phyloP scores from a whole-genome alignment of 92 coral and sea anemone genomes.

The Heliopora coerulea region DNA sequence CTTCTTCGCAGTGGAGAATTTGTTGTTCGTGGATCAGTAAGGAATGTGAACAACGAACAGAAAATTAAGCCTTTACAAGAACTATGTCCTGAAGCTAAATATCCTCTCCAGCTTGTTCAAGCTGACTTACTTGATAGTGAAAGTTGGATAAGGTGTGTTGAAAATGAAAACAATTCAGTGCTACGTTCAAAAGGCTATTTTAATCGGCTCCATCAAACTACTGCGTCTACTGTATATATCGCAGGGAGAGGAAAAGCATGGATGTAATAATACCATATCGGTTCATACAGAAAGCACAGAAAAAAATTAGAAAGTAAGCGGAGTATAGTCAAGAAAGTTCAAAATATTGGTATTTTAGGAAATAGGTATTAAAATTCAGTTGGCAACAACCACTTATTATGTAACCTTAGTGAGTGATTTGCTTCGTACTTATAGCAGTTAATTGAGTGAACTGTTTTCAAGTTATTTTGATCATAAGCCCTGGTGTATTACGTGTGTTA shows the following conservation, averaged over 20 bases:
- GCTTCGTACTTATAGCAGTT: too few relatives aligned
- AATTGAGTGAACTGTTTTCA: too few relatives aligned
- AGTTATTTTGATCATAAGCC: neutral
- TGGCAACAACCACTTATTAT: too few relatives aligned
- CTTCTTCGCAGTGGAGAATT: conserved; percentile 63
- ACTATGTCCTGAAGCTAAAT: conserved; percentile 71
- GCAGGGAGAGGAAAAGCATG: too few relatives aligned
- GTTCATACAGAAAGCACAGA: too few relatives aligned
- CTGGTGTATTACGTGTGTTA: neutral
- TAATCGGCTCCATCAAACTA: too few relatives aligned
- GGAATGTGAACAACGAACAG: conserved; percentile 67
- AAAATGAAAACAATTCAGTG: neutral
- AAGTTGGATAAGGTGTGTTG: conserved; percentile 75
- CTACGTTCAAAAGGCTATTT: too few relatives aligned
- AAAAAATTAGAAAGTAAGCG: neutral
- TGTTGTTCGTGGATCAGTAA: conserved; percentile 88
- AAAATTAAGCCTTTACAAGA: conserved; percentile 69
- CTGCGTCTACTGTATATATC: too few relatives aligned
- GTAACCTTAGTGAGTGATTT: too few relatives aligned
- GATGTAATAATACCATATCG: too few relatives aligned
- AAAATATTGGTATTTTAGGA: too few relatives aligned
- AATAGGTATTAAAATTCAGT: too few relatives aligned
- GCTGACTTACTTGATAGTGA: conserved; percentile 79
- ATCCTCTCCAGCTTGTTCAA: conserved; percentile 80
- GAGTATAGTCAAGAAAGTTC: neutral